Base-by-base conservation (phyloP, 1,140 invertebrate species). In the Akabosia matsudoensis region DNA sequence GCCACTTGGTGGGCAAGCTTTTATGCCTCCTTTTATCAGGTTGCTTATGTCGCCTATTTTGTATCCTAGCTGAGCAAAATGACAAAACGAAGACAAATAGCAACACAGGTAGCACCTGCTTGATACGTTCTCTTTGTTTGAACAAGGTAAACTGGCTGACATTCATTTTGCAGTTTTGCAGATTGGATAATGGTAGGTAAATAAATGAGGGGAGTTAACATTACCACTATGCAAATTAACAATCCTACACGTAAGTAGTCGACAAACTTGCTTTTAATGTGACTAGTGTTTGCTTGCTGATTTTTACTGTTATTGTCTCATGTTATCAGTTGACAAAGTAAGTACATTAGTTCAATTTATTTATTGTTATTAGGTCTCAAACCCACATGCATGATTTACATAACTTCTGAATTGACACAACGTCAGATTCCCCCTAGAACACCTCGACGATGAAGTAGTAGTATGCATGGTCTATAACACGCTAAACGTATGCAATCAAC, bases 81-180 rank as follows among this genome's bases (percentile, higher is more conserved):
- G 22, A 31, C 24, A 30, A 30, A 31, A 30, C 2, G 28, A 31
- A 67, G 61, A 67, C 61, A 67, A 67, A 67, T 30, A 67, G 24
- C 10, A 67, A 67, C 61, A 67, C 61, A 30, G 61, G 61, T 67
- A 67, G 61, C 61, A 67, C 61, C 61, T 67, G 61, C 61, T 31
- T 67, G 3, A 3, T 2, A 7, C 2, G 61, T 31, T 67, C 3
- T n/a, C n/a, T 31, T 31, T 67, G 61, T 67, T 67, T 67, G 30
- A 28, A 30, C 61, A 10, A 13, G 2, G 7, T 2, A 67, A 67
- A 28, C 3, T 30, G 61, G 61, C n/a, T 67, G 61, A 67, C 61
- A 67, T 67, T 67, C 61, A 31, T 67, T 31, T 24, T 61, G 10
- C 24, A 30, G 22, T 61, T n/a, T 24, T n/a, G 54, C 54, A 22